A percentile compares a stretch with the other conserved stretches of the same genome.
Evolutionary conservation across 1,140 invertebrate species (phyloP).

Genomic region (Aphidius ervi): DNA sequence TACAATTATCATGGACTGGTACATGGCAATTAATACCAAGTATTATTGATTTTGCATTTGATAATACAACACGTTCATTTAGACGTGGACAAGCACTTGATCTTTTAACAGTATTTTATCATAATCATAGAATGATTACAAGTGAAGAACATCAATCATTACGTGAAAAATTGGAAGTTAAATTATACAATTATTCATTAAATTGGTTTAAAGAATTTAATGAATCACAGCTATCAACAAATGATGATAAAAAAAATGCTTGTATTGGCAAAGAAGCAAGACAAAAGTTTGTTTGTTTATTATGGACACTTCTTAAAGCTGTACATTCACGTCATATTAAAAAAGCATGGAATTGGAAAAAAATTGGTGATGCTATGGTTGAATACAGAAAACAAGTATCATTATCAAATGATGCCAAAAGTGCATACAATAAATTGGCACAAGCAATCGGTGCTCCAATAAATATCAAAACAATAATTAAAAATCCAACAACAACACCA

Average conservation of each 20-base stretch:
- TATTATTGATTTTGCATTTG: slow-evolving; percentile 60
- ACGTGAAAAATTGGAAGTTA: slow-evolving; percentile 40
- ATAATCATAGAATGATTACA: slow-evolving; percentile 50
- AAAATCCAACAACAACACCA: background rate
- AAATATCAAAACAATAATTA: slow-evolving; percentile 37
- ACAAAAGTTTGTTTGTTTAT: slow-evolving; percentile 49
- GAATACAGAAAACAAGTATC: slow-evolving; percentile 38
- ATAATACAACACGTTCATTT: slow-evolving; percentile 58
- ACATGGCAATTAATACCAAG: slow-evolving; percentile 56
- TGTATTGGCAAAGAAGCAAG: slow-evolving; percentile 35
- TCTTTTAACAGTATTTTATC: slow-evolving; percentile 60
- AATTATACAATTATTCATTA: slow-evolving; percentile 39
- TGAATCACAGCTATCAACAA: slow-evolving; percentile 26
- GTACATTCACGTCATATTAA: slow-evolving; percentile 41
- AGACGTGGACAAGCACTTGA: slow-evolving; percentile 62
- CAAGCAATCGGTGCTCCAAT: slow-evolving; percentile 36
- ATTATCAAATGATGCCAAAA: slow-evolving; percentile 48
- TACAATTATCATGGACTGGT: slow-evolving; percentile 61
- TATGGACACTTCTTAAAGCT: slow-evolving; percentile 45
- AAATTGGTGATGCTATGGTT: slow-evolving; percentile 38
- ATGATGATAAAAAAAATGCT: slow-evolving; percentile 30
- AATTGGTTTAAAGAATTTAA: slow-evolving; percentile 39
- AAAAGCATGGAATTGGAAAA: slow-evolving; percentile 48
- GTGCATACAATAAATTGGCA: slow-evolving; percentile 51
- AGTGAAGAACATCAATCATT: slow-evolving; percentile 29